phyloP scores from a whole-genome alignment of 1,140 invertebrate species.

The Bombus pyrosoma region DNA sequence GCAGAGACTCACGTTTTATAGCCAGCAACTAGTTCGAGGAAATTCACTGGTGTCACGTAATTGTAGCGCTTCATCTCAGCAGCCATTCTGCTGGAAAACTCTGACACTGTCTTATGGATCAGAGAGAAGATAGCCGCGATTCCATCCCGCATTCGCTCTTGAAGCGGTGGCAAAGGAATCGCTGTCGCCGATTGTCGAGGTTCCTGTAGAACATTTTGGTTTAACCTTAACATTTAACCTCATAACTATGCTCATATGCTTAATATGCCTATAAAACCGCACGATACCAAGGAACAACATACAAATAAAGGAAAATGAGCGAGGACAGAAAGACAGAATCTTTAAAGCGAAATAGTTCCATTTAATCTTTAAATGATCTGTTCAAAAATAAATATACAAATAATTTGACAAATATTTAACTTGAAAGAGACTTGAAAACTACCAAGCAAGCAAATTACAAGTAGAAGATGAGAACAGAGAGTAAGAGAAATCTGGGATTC shows the following conservation, averaged over 20 bases:
- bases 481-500: neutral
- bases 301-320: no score
- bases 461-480: neutral
- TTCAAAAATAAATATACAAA: neutral
- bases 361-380: neutral
- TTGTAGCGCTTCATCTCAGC: conserved; percentile 90
- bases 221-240: no score
- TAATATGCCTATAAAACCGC: no score
- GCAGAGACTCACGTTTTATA: conserved; percentile 87
- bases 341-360: no score
- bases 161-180: conserved; percentile 69
- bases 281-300: no score
- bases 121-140: conserved; percentile 89
- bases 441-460: neutral
- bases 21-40: conserved; percentile 90
- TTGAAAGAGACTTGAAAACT: neutral
- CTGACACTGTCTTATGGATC: conserved; percentile 89
- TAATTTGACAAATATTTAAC: neutral
- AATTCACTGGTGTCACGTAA: conserved; percentile 94
- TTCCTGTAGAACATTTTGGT: conserved; percentile 36
- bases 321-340: no score
- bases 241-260: no score
- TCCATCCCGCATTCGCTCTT: conserved; percentile 85
- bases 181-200: conserved; percentile 48
- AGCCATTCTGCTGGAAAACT: conserved; percentile 88